These are phyloP conservation scores for Camponotus fellah DNA, from an alignment of 2,888 invertebrate genomes.

Conservation along the genomic window DNA sequence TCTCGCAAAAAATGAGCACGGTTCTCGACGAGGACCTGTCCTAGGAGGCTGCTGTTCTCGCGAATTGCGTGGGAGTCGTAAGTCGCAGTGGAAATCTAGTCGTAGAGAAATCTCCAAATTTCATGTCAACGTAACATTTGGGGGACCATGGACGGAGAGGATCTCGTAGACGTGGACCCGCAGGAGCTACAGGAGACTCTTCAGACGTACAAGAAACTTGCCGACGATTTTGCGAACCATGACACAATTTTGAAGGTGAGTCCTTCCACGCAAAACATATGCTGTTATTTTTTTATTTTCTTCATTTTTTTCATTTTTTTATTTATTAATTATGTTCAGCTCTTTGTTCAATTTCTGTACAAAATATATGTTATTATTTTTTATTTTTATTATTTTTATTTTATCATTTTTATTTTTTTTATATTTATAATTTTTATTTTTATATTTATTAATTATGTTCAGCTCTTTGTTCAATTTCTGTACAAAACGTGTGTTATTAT, in stretches of 20 bases:
- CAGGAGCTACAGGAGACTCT: conserved; percentile 82
- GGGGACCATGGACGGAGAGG: conserved; percentile 78
- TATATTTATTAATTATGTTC: too few relatives aligned
- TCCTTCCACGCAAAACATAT: not conserved
- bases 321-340: too few relatives aligned
- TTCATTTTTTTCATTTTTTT: too few relatives aligned
- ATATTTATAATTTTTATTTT: too few relatives aligned
- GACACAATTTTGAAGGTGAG: conserved; percentile 85
- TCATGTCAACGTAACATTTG: conserved; percentile 67
- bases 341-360: too few relatives aligned
- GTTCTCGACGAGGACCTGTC: not conserved
- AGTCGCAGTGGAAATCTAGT: not conserved
- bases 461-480: too few relatives aligned
- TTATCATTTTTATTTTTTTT: too few relatives aligned
- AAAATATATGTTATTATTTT: too few relatives aligned
- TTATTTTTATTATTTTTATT: too few relatives aligned
- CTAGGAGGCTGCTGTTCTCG: not conserved
- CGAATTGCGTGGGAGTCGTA: not conserved
- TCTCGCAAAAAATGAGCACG: not conserved
- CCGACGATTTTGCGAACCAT: conserved; percentile 83
- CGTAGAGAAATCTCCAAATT: conserved; percentile 15
- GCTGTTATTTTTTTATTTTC: not conserved
- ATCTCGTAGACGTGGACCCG: conserved; percentile 77
- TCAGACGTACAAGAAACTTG: conserved; percentile 83
- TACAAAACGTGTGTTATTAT: too few relatives aligned